Percentiles rank a stretch among this genome's conserved stretches.
phyloP scores from a whole-genome alignment of 2,888 invertebrate species.

The Drosophila fungiperda region DNA sequence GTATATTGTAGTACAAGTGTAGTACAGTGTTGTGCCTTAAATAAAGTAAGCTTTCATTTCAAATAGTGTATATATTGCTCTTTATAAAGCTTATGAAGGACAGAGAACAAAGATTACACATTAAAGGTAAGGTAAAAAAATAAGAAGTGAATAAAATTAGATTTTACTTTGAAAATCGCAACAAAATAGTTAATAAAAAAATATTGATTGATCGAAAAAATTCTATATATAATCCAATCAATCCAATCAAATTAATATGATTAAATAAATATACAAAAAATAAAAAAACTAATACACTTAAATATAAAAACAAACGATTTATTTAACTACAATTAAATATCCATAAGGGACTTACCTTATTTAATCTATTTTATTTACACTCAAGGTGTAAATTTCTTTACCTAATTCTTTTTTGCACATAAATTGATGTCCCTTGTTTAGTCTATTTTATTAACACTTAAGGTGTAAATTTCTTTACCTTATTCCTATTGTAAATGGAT shows the following conservation, averaged over 20 bases:
- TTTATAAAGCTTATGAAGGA: too few species aligned
- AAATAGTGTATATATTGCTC: not conserved
- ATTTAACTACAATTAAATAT: not conserved
- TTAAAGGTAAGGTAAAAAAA: not conserved
- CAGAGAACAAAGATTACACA: not conserved
- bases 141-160: not conserved
- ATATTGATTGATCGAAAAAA: not conserved
- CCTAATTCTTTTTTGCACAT: constrained; percentile 1
- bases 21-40: not conserved
- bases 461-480: not conserved
- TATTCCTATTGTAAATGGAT: constrained; percentile 25
- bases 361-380: not conserved
- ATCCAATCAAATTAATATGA: not conserved
- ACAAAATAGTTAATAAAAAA: not conserved
- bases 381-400: not conserved
- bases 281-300: too few species aligned
- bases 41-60: not conserved
- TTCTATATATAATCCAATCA: not conserved
- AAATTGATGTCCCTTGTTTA: not conserved
- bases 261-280: not conserved
- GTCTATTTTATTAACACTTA: not conserved
- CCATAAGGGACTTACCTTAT: too few species aligned
- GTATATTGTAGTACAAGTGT: not conserved
- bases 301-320: not conserved
- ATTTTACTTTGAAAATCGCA: not conserved